Percentiles rank a stretch among this genome's conserved stretches.
Conservation (phyloP, 2,113 vertebrate genomes). For the Tetrax tetrax region DNA sequence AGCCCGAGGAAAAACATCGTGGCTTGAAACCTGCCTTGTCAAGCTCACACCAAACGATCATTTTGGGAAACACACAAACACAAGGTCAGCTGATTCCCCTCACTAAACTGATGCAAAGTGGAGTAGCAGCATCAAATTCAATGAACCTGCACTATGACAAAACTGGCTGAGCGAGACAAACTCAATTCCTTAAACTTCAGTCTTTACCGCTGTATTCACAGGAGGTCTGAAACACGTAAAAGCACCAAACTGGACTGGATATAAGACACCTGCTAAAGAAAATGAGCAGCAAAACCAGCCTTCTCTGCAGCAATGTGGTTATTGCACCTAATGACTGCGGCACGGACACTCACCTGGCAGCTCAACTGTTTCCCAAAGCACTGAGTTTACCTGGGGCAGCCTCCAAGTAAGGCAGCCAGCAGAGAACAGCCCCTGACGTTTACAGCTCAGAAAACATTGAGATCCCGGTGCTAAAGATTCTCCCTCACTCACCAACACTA, state of each 20-base stretch:
- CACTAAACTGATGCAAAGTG: background rate
- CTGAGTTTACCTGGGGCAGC: background rate
- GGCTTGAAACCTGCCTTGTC: background rate
- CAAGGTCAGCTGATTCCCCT: background rate
- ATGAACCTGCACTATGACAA: background rate
- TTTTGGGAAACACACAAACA: background rate
- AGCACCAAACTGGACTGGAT: background rate
- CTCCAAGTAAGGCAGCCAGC: background rate
- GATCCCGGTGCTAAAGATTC: background rate
- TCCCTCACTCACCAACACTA: background rate
- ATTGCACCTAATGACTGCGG: background rate
- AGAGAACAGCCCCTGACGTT: background rate
- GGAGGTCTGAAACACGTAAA: fast-evolving
- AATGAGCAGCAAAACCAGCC: background rate
- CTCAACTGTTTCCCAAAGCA: background rate
- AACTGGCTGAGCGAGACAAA: background rate
- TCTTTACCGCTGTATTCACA: background rate
- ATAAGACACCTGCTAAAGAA: background rate
- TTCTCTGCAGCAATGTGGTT: background rate
- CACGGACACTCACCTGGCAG: background rate
- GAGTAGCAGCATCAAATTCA: background rate
- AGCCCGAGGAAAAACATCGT: background rate
- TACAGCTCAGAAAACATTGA: background rate
- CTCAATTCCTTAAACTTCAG: background rate
- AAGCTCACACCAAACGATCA: background rate